Evolutionary conservation across 1,140 invertebrate species (phyloP).

Genomic region (Drosophila ercepeae): DNA sequence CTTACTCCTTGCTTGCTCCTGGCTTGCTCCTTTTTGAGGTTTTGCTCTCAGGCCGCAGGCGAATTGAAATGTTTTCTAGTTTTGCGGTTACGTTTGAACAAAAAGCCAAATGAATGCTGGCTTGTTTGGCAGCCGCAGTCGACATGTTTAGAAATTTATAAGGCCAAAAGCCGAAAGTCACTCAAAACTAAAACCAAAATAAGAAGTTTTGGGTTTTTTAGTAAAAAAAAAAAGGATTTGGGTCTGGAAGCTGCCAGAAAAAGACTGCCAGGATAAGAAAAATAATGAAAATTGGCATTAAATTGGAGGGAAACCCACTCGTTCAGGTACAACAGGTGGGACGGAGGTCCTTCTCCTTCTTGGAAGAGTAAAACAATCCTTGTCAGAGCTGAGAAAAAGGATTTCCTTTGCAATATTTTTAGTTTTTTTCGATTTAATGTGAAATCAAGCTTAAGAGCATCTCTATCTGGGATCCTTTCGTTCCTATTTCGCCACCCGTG

Average conservation of each 20-base stretch:
- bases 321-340: too few species aligned
- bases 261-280: not conserved
- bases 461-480: constrained; percentile 2
- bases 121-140: not conserved
- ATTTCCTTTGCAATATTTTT: not conserved
- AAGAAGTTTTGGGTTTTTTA: not conserved
- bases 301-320: too few species aligned
- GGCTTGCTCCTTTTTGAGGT: not conserved
- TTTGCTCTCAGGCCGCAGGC: constrained; percentile 11
- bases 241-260: not conserved
- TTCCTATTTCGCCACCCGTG: constrained; percentile 11
- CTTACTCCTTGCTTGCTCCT: too few species aligned
- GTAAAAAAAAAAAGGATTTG: too few species aligned
- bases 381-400: too few species aligned
- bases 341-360: too few species aligned
- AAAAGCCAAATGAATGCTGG: constrained; percentile 27
- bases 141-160: constrained; percentile 42
- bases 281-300: not conserved
- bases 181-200: constrained; percentile 12
- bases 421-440: not conserved
- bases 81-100: constrained; percentile 28
- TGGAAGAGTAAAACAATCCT: too few species aligned
- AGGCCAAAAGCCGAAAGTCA: constrained; percentile 12
- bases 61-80: constrained; percentile 51
- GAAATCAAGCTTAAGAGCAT: not conserved